These are phyloP conservation scores for Amphipyra tragopoginis DNA, from an alignment of 2,888 invertebrate species.

Conservation along the genomic window DNA sequence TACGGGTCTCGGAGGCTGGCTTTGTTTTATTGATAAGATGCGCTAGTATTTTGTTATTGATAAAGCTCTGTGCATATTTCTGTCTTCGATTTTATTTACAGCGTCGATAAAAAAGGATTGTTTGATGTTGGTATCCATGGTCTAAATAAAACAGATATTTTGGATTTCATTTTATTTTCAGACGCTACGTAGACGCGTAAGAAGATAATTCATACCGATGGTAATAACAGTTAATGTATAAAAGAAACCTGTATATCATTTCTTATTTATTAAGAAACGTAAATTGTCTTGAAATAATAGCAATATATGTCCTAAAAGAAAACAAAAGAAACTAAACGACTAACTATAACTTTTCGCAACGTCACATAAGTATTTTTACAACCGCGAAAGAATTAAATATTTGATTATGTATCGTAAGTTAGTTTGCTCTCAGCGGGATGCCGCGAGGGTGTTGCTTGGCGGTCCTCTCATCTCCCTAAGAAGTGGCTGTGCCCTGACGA, in stretches of 20 bases:
- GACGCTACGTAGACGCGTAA: no score
- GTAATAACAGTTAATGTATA: no score
- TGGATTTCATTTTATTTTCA: no score
- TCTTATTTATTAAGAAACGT: neutral
- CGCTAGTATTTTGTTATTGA: conserved; percentile 45
- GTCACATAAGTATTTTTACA: conserved; percentile 53
- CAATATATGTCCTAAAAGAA: neutral
- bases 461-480: conserved; percentile 76
- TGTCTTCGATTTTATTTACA: conserved; percentile 36
- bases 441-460: conserved; percentile 73
- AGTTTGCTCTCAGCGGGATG: conserved; percentile 74
- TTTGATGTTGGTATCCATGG: neutral
- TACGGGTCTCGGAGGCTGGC: conserved; percentile 58
- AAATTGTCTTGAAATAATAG: conserved; percentile 3
- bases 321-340: conserved; percentile 13
- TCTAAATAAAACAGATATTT: no score
- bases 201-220: no score
- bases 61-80: conserved; percentile 37
- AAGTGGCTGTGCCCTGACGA: conserved; percentile 67
- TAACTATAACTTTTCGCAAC: conserved; percentile 42
- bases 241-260: no score
- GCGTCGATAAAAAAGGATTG: conserved; percentile 27
- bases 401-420: conserved; percentile 75
- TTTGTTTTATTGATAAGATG: conserved; percentile 58
- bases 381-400: conserved; percentile 70